Evolutionary conservation across 2,888 invertebrate species (phyloP), one percentile per base, ranked within the genome.

Genomic region (Hydrotaea cyrtoneurina): DNA sequence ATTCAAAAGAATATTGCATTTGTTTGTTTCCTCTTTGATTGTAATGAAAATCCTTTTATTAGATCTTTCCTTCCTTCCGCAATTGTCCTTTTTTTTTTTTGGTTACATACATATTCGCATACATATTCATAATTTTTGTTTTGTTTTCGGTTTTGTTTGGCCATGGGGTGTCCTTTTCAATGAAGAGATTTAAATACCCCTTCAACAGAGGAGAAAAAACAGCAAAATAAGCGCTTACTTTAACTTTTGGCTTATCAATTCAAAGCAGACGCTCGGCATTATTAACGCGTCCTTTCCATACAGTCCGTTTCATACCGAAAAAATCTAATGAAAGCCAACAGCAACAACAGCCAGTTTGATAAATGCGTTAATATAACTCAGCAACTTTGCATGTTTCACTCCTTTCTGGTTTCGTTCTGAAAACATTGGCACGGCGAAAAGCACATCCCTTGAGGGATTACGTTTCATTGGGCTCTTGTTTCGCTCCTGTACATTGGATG

Each of bases 211-310:
- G 36, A 17, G 4, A 26, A 75, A 76, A 77, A 57, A 15, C 19
- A 55, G 50, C 46, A 50, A 43, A 62, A 39, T 66, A 80, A 75
- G 55, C 36, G 74, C 80, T 79, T 76, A 76, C 72, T 79, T 76
- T 80, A 77, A 77, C 79, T 82, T 77, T 74, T 74, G 76, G 57
- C 85, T 87, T 87, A 87, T 87, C 87, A 85, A 83, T 86, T 80
- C 74, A 71, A 82, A 85, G 75, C 86, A 87, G 86, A 82, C 85
- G 78, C 59, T 86, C 11, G 62, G 74, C 66, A 80, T 86, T n/a
- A n/a, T n/a, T 86, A 59, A 79, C 57, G 57, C 66, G 57, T 36
- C 66, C n/a, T 36, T 77, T 19, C 59, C 66, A 31, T 31, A 21
- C 66, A 13, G 31, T 77, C 21, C 31, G 15, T 26, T 21, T 46